Evolutionary conservation across 2,113 vertebrate genomes (phyloP).

Genomic region (Fulmarus glacialis): DNA sequence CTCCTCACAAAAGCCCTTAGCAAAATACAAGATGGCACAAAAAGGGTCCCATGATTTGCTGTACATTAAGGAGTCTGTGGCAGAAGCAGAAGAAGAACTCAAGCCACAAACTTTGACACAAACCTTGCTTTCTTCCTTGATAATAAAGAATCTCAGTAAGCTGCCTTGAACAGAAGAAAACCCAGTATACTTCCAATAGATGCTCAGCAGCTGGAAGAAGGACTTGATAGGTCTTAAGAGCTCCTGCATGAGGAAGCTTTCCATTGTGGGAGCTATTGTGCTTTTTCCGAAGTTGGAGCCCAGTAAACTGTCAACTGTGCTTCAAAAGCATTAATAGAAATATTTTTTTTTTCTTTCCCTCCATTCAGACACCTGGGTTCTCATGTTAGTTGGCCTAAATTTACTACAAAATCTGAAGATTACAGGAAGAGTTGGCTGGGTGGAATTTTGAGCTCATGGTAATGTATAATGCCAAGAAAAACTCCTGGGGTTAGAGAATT

Average conservation of each 20-base stretch:
- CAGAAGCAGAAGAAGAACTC: not conserved
- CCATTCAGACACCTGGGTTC: not conserved
- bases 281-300: not conserved
- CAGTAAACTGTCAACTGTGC: not conserved
- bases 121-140: not conserved
- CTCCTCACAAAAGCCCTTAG: not conserved
- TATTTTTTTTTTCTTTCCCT: not conserved
- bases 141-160: not conserved
- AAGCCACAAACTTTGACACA: not conserved
- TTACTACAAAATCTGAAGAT: not conserved
- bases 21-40: not conserved
- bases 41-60: not conserved
- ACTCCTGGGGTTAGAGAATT: not conserved
- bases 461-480: not conserved
- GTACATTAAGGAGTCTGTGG: rapidly evolving
- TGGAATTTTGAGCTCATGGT: not conserved
- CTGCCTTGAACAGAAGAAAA: not conserved
- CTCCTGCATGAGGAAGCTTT: not conserved
- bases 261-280: not conserved
- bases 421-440: not conserved
- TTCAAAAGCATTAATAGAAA: not conserved
- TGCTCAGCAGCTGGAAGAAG: not conserved
- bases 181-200: not conserved
- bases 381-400: not conserved
- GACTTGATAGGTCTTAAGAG: not conserved